Evolutionary conservation across 2,797 vertebrate genomes (phyloP), one percentile per base, ranked within the genome.

Genomic region (Tympanoctomys barrerae): DNA sequence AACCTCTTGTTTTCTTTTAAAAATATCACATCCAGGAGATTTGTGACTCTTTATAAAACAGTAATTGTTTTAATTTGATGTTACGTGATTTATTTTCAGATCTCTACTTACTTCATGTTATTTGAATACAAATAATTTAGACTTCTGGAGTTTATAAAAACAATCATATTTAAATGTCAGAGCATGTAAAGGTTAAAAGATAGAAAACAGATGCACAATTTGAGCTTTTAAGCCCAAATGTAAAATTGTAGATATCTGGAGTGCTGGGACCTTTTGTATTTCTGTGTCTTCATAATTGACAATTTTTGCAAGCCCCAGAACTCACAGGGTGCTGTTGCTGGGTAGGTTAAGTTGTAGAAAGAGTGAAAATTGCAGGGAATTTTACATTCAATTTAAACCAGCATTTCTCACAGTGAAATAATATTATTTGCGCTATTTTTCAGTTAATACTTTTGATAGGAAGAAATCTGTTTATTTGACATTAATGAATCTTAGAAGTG

Each of bases 21-120:
- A 94, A 97, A 52, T 71, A 77, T 7, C n/a, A 33, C 5, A n/a
- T 73, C 33, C 95, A 84, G 94, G n/a, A 91, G 52, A 92, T 81
- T 80, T 39, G 22, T 79, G 87, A 46, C 28, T 75, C 14, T 91
- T 21, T 95, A 57, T 31, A 93, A 93, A 88, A 83, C 2, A 52
- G 16, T 77, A 21, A 22, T 59, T 68, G 33, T 92, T 88, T 90
- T 92, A 64, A 80, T 59, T 93, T 79, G 89, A 66, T 88, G 92
- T 92, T 84, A 77, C 21, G 4, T 57, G 33, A 2, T 91, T 94
- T 92, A 64, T 87, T 85, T 91, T 96, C 24, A 87, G 22, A 39
- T 87, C 12, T 22, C 26, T 83, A 36, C 88, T 93, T 97, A 68
- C 61, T 80, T 82, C 82, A 16, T 61, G 79, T 73, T 78, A n/a